Conservation (phyloP, 2,113 vertebrate species). For the Lanius ludovicianus region DNA sequence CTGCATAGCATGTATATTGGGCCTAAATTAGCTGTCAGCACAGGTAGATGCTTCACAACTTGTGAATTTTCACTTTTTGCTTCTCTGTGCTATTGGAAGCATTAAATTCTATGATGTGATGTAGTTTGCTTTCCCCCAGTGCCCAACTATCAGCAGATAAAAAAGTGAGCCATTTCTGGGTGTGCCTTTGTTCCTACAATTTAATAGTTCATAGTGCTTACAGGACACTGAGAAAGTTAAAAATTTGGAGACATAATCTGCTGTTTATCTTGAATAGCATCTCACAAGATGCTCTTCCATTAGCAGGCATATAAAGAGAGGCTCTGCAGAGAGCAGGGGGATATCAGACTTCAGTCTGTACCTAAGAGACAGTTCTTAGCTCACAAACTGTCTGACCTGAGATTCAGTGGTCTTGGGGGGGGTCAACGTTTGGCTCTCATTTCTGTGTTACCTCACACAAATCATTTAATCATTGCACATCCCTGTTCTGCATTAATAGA, state of each 20-base stretch:
- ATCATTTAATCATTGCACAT: background rate
- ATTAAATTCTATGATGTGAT: background rate
- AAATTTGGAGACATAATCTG: background rate
- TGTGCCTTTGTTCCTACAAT: background rate
- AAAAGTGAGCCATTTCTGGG: background rate
- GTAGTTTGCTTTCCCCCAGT: background rate
- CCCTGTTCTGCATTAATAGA: background rate
- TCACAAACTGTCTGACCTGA: background rate
- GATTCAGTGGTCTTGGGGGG: background rate
- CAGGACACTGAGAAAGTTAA: background rate
- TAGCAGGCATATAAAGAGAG: background rate
- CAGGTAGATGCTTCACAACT: background rate
- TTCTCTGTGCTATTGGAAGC: background rate
- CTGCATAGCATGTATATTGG: background rate
- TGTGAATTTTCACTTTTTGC: background rate
- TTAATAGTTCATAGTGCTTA: background rate
- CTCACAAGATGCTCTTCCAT: background rate
- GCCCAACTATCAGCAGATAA: background rate
- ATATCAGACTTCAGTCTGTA: background rate
- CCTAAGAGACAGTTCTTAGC: background rate
- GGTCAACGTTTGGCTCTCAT: background rate
- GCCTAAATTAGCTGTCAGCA: constrained; percentile 19
- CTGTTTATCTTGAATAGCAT: background rate
- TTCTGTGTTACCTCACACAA: background rate
- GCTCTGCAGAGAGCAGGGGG: background rate